Evolutionary conservation across 2,113 vertebrate species (phyloP).

Genomic region (Ictalurus furcatus): DNA sequence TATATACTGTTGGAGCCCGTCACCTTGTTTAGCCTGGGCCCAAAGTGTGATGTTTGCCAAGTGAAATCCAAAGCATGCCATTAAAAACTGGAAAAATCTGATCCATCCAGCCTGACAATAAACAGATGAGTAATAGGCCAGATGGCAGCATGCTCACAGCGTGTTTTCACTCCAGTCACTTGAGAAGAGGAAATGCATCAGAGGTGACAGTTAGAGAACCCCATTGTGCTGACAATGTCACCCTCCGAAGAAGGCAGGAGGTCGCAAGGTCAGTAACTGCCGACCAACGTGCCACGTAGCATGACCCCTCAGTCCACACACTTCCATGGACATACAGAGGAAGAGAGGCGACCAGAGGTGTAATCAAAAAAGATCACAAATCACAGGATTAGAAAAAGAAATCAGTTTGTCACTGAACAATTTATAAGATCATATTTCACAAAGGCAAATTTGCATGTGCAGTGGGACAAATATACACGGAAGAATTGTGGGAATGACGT

Average conservation of each 20-base stretch:
- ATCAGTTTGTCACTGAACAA: not conserved
- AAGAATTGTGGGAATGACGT: not conserved
- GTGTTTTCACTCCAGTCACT: slow-evolving; percentile 35
- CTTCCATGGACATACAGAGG: not conserved
- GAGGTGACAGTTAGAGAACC: not conserved
- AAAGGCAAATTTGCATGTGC: not conserved
- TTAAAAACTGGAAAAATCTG: slow-evolving; percentile 43
- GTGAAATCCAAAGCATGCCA: slow-evolving; percentile 42
- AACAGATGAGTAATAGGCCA: slow-evolving; percentile 38
- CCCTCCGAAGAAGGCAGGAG: not conserved
- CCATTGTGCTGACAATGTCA: slow-evolving; percentile 47
- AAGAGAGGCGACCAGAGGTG: not conserved
- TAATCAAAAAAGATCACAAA: not conserved
- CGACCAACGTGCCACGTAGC: slow-evolving; percentile 4
- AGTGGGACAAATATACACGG: not conserved
- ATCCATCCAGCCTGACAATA: slow-evolving; percentile 51
- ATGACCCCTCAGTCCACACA: not conserved
- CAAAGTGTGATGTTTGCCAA: slow-evolving; percentile 23
- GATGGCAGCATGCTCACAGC: slow-evolving; percentile 37
- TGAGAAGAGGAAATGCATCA: not conserved
- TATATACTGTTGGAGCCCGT: not conserved
- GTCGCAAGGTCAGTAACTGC: slow-evolving; percentile 11
- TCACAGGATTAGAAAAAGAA: not conserved
- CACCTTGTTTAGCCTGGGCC: not conserved
- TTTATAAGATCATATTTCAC: not conserved